A percentile compares a stretch with the other conserved stretches of the same genome.
Conservation (phyloP, 2,113 vertebrate species). For the Charadrius vociferus region DNA sequence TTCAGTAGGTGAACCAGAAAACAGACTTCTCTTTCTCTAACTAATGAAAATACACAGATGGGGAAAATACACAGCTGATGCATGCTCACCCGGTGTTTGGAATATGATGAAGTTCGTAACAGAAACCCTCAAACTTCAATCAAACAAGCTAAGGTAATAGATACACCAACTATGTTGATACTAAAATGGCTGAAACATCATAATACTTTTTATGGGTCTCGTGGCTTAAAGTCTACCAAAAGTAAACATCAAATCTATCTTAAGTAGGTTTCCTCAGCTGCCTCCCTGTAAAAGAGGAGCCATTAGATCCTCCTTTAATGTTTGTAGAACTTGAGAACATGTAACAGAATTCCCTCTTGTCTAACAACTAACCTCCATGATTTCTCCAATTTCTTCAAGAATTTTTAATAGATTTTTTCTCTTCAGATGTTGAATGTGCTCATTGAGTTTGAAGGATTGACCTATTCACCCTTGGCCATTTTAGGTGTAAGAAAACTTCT, state of each 20-base stretch:
- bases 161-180: not conserved
- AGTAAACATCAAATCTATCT: constrained; percentile 35
- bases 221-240: not conserved
- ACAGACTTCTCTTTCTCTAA: not conserved
- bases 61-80: not conserved
- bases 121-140: not conserved
- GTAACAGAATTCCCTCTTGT: constrained; percentile 37
- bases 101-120: not conserved
- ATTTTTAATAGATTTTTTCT: constrained; percentile 19
- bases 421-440: constrained; percentile 18
- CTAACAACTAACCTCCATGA: not conserved
- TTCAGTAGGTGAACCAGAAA: not conserved
- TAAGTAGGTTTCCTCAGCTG: not conserved
- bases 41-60: not conserved
- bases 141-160: constrained; percentile 27
- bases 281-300: constrained; percentile 11
- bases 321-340: constrained; percentile 36
- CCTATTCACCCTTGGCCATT: constrained; percentile 11
- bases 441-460: not conserved
- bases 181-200: constrained; percentile 1
- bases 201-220: constrained; percentile 51
- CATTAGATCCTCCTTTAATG: not conserved
- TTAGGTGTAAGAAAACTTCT: constrained; percentile 18
- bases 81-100: not conserved
- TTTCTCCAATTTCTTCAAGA: constrained; percentile 37